Conservation (phyloP, 2,113 vertebrate genomes). For the Meles meles region DNA sequence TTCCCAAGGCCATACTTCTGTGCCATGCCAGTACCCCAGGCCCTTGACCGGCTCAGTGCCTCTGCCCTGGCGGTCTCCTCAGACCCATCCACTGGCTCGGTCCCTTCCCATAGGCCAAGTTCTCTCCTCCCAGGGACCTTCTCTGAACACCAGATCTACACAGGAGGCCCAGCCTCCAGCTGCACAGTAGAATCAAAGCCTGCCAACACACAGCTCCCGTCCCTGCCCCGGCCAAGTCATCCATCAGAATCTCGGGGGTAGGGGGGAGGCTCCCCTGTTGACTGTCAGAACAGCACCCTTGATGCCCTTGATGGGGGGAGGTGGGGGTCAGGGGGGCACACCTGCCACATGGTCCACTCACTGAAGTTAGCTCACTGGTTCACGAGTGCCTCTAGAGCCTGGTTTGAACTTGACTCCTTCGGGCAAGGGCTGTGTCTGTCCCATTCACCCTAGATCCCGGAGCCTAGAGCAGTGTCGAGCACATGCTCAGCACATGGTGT, state of each 20-base stretch:
- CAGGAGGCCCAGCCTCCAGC: not conserved
- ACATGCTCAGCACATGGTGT: accelerated
- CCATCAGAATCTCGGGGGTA: not conserved
- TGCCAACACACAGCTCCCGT: not conserved
- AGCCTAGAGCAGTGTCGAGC: not conserved
- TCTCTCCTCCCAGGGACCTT: not conserved
- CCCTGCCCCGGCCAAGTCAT: not conserved
- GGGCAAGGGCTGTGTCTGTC: not conserved
- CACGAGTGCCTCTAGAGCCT: not conserved
- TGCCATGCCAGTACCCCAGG: not conserved
- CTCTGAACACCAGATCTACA: not conserved
- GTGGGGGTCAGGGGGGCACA: not conserved
- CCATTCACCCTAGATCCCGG: not conserved
- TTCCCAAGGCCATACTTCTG: not conserved
- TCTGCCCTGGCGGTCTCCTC: not conserved
- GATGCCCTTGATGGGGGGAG: not conserved
- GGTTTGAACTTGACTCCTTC: accelerated
- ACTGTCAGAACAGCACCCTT: not conserved
- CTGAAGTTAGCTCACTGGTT: not conserved
- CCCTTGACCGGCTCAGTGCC: not conserved
- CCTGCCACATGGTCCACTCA: not conserved
- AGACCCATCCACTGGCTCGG: not conserved
- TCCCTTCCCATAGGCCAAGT: not conserved
- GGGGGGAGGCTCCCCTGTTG: not conserved
- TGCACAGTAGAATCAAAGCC: not conserved